Evolutionary conservation across 2,113 vertebrate species (phyloP).

Genomic region (Amphilophus citrinellus): DNA sequence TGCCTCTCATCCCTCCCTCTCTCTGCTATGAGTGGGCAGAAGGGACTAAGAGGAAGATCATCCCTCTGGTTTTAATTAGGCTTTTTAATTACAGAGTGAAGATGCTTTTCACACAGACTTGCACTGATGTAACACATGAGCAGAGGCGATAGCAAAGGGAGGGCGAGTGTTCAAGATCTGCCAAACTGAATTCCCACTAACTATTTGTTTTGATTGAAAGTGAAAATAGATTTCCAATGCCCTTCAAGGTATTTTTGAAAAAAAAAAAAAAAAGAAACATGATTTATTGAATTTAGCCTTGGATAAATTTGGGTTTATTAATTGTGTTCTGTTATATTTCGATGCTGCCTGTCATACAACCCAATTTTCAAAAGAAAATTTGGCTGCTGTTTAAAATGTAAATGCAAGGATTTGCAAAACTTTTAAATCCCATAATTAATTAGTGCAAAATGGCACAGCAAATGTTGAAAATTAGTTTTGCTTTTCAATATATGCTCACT

Average conservation of each 20-base stretch:
- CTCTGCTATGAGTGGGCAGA: constrained; percentile 39
- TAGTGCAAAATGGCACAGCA: neutral
- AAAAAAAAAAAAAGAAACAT: neutral
- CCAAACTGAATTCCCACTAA: neutral
- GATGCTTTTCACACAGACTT: constrained; percentile 37
- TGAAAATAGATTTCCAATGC: neutral
- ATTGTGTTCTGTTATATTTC: neutral
- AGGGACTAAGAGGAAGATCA: constrained; percentile 21
- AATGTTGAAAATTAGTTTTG: neutral
- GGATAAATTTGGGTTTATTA: neutral
- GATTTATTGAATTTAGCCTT: neutral
- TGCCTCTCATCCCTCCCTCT: neutral
- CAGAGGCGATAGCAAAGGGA: constrained; percentile 20
- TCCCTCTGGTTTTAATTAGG: constrained; percentile 67
- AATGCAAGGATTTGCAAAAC: neutral
- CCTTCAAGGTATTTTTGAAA: neutral
- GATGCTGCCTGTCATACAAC: neutral
- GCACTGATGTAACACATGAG: constrained; percentile 34
- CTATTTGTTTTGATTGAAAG: neutral
- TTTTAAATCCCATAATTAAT: neutral
- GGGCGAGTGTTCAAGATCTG: neutral
- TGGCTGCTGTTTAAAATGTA: neutral
- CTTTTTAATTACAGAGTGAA: constrained; percentile 61
- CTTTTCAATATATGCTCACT: neutral
- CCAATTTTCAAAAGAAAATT: neutral